Percentiles rank a stretch among this genome's conserved stretches.
Evolutionary conservation across 2,113 vertebrate genomes (phyloP).

Genomic region (Psilopogon haemacephalus): DNA sequence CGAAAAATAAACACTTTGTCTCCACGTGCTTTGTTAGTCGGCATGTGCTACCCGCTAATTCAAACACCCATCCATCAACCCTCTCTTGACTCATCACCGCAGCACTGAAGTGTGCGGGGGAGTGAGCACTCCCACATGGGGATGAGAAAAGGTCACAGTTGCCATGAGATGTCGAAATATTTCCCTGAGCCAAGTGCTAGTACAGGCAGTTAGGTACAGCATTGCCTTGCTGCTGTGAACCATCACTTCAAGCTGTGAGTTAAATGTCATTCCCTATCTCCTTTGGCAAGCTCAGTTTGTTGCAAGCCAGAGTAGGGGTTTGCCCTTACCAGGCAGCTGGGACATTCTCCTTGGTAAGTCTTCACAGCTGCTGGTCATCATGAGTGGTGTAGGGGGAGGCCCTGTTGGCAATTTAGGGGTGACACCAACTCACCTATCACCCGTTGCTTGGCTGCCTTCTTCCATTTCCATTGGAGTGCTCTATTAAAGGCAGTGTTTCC

Average conservation of each 20-base stretch:
- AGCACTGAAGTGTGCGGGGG: not conserved
- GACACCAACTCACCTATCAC: not conserved
- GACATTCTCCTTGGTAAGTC: not conserved
- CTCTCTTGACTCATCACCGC: slow-evolving; percentile 31
- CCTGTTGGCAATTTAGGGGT: not conserved
- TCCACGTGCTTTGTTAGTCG: not conserved
- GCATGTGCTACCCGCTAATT: slow-evolving; percentile 3
- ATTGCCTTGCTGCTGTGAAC: not conserved
- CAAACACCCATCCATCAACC: slow-evolving; percentile 58
- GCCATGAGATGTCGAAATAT: slow-evolving; percentile 4
- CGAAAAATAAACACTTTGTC: slow-evolving; percentile 23
- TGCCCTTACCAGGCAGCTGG: not conserved
- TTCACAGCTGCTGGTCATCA: not conserved
- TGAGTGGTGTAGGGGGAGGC: not conserved
- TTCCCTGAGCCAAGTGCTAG: not conserved
- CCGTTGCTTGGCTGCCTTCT: not conserved
- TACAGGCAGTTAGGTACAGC: not conserved
- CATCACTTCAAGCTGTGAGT: not conserved
- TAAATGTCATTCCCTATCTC: not conserved
- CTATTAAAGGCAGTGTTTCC: slow-evolving; percentile 34
- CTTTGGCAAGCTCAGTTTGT: not conserved
- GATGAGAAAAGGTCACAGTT: not conserved
- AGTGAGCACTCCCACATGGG: slow-evolving; percentile 6
- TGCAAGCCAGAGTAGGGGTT: not conserved
- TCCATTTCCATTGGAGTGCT: not conserved